These are phyloP conservation scores for Etheostoma cragini DNA, from an alignment of 2,113 vertebrate species.

Conservation along the genomic window DNA sequence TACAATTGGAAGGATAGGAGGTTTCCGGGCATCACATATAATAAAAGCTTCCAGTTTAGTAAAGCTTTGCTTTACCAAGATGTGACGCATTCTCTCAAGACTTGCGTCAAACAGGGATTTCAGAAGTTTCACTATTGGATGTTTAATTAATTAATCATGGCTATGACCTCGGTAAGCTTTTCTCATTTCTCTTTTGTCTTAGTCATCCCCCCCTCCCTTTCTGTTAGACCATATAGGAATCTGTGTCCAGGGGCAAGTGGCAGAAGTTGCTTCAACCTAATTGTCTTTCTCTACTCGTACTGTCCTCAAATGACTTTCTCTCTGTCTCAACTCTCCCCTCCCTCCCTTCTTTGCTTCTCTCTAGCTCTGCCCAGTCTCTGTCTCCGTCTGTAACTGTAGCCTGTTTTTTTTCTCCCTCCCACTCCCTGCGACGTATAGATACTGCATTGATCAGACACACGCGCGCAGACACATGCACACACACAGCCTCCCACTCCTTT, in stretches of 20 bases:
- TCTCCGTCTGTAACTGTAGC: slow-evolving; percentile 86
- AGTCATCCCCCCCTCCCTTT: slow-evolving; percentile 40
- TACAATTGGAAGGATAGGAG: slow-evolving; percentile 19
- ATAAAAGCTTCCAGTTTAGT: slow-evolving; percentile 25
- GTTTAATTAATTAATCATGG: slow-evolving; percentile 57
- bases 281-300: slow-evolving; percentile 83
- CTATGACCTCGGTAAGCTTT: slow-evolving; percentile 41
- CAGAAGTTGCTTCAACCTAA: slow-evolving; percentile 80
- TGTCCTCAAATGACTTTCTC: slow-evolving; percentile 86
- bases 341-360: slow-evolving; percentile 60
- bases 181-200: slow-evolving; percentile 61
- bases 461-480: slow-evolving; percentile 73
- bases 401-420: slow-evolving; percentile 78
- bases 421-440: slow-evolving; percentile 83
- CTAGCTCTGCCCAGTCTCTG: slow-evolving; percentile 75
- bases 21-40: slow-evolving; percentile 16
- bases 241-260: slow-evolving; percentile 67
- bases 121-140: slow-evolving; percentile 65
- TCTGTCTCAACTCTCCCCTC: slow-evolving; percentile 75
- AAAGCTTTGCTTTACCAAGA: slow-evolving; percentile 30
- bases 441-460: slow-evolving; percentile 83
- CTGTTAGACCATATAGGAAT: slow-evolving; percentile 58
- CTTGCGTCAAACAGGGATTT: slow-evolving; percentile 75
- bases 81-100: slow-evolving; percentile 62
- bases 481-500: slow-evolving; percentile 80